Evolutionary conservation across 1,140 invertebrate genomes (phyloP).

Genomic region (Zeugodacus cucurbitae): DNA sequence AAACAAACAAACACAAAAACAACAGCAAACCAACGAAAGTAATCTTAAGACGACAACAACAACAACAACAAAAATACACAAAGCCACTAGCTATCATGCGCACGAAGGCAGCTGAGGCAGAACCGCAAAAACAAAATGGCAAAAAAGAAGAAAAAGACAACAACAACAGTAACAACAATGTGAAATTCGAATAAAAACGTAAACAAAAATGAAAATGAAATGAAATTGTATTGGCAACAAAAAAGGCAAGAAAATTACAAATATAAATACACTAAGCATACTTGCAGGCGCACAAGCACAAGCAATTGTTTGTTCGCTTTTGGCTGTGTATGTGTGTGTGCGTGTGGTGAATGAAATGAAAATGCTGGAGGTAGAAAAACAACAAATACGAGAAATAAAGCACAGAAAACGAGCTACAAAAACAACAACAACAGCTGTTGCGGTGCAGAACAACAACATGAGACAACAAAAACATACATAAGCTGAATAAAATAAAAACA

Average conservation of each 20-base stretch:
- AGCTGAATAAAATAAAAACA: neutral
- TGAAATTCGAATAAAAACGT: neutral
- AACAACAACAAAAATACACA: neutral
- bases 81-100: neutral
- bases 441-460: neutral
- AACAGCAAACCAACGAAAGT: neutral
- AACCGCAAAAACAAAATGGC: neutral
- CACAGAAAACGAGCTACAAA: neutral
- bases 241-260: neutral
- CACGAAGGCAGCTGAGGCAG: neutral
- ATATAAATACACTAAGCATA: neutral
- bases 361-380: neutral
- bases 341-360: neutral
- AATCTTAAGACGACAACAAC: neutral
- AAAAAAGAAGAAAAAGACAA: neutral
- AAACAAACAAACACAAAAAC: neutral
- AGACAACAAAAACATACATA: neutral
- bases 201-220: slow-evolving; percentile 27
- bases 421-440: neutral
- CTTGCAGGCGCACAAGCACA: neutral
- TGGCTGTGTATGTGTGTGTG: neutral
- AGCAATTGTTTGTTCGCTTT: neutral
- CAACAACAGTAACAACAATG: neutral
- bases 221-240: slow-evolving; percentile 34
- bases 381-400: neutral